Base-by-base conservation (phyloP, 2,113 vertebrate species). In the Phocoena phocoena region DNA sequence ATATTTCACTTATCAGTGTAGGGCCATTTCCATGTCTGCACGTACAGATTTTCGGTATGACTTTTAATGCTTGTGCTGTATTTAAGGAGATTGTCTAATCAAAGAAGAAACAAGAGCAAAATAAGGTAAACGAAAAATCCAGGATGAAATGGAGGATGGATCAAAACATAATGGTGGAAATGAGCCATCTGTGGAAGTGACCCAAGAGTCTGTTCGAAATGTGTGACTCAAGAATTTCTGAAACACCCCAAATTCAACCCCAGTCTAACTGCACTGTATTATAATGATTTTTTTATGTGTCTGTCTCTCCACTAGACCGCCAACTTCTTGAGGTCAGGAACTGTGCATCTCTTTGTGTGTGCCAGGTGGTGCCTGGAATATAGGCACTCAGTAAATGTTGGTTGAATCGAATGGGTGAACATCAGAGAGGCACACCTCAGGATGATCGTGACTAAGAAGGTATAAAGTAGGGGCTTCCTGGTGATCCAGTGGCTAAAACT, bases 101-200 rank as follows among this genome's bases (percentile, higher is more conserved):
- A 96, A 79, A 96, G 71, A 86, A 68, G 67, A 93, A 85, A 80
- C 21, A 38, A 92, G 73, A 86, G 36, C n/a, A 90, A 96, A 95
- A 76, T 70, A 80, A 87, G 68, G 53, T 91, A 79, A 95, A 90
- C 47, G 36, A 18, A 95, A 92, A 97, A 90, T 55, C 38, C 38
- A 70, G 76, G 87, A 90, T 55, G 41, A 97, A 95, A 95, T 88
- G 36, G 76, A 80, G 53, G 71, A 84, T 62, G 60, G 87, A 96
- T 89, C 41, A 65, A 88, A 93, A 95, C 97, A 93, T 71, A 90
- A 79, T 71, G 89, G 96, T 92, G 79, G 80, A 93, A 92, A 92
- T 90, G 94, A 96, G 90, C 97, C 97, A 95, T 96, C 96, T 97
- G 97, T 60, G 63, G 87, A 80, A 92, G 68, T 97, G 96, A 96